Conservation (phyloP, 2,797 vertebrate genomes). For the Enteromius mattozi region DNA sequence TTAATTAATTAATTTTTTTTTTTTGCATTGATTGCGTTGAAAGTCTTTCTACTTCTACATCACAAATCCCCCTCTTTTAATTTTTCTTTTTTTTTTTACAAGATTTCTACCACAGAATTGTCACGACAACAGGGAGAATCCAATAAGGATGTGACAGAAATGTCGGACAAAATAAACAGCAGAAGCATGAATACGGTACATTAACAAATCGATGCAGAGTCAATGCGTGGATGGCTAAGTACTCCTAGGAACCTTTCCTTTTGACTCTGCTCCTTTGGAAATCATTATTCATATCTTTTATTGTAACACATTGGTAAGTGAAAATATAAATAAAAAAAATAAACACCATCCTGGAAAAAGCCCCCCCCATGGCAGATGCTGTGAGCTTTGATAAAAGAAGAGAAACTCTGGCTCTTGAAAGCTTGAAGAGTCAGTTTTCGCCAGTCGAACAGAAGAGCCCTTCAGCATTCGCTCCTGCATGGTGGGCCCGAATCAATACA, state of each 20-base stretch:
- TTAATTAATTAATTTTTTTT: background rate
- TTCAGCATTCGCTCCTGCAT: conserved; percentile 53
- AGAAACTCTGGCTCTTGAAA: conserved; percentile 43
- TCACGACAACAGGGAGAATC: conserved; percentile 16
- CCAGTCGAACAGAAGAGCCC: conserved; percentile 54
- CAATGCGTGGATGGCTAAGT: conserved; percentile 11
- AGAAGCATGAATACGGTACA: conserved; percentile 32
- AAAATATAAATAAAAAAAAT: conserved; percentile 7
- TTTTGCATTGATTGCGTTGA: background rate
- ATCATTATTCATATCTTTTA: conserved; percentile 43
- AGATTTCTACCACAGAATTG: conserved; percentile 8
- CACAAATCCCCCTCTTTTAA: background rate
- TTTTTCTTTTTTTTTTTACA: background rate
- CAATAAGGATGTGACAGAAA: conserved; percentile 10
- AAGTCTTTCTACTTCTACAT: background rate
- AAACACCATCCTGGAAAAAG: conserved; percentile 27
- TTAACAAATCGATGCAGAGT: conserved; percentile 25
- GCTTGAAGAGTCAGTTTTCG: conserved; percentile 33
- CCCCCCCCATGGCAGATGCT: background rate
- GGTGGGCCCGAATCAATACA: conserved; percentile 82
- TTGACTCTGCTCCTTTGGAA: conserved; percentile 40
- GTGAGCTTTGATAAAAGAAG: conserved; percentile 48
- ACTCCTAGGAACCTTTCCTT: conserved; percentile 25
- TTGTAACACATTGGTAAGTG: conserved; percentile 17
- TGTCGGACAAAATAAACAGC: conserved; percentile 1